Percentiles rank a stretch among this genome's conserved stretches.
These are phyloP conservation scores for Ciconia nigra DNA, from an alignment of 2,797 vertebrate species.

Conservation along the genomic window DNA sequence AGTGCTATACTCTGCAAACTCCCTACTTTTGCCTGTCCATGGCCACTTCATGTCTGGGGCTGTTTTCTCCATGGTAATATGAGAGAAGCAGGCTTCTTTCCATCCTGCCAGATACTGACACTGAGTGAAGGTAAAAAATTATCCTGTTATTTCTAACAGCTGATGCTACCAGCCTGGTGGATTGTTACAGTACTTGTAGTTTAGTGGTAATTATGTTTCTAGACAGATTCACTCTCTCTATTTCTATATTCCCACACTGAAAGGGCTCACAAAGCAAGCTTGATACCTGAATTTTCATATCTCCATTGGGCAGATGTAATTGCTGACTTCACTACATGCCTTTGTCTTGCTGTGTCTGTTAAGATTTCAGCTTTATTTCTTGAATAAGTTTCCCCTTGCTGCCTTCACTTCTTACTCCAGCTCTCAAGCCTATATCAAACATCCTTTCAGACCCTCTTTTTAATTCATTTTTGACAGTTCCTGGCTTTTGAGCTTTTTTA, in stretches of 20 bases:
- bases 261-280: background rate
- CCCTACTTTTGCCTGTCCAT: background rate
- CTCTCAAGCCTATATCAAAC: background rate
- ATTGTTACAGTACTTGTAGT: background rate
- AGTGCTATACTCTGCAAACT: background rate
- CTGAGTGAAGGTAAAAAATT: background rate
- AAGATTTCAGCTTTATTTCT: background rate
- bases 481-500: background rate
- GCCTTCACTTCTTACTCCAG: background rate
- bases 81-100: background rate
- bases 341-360: background rate
- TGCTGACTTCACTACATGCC: background rate
- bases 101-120: background rate
- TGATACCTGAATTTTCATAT: background rate
- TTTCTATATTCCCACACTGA: background rate
- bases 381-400: background rate
- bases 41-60: fast-evolving
- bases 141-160: background rate
- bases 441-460: background rate
- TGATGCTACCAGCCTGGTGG: background rate
- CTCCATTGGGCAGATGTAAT: background rate
- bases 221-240: background rate
- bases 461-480: background rate
- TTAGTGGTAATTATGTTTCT: background rate
- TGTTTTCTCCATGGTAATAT: background rate